Evolutionary conservation across 2,888 invertebrate species (phyloP).

Genomic region (Timandra comae): DNA sequence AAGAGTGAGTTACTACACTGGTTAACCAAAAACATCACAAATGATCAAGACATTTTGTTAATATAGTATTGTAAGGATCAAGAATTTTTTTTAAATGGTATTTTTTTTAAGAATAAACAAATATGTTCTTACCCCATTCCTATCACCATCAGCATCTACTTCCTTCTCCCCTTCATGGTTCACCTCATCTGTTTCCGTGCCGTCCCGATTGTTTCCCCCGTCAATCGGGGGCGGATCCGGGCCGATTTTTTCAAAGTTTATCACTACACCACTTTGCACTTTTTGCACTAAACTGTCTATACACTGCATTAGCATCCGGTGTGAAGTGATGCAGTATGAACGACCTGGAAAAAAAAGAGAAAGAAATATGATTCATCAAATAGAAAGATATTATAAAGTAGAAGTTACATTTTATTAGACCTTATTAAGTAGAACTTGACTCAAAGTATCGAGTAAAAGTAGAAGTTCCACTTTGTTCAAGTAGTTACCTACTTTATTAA

Average conservation of each 20-base stretch:
- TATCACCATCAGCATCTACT: conserved; percentile 62
- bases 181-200: conserved; percentile 65
- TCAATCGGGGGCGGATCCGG: conserved; percentile 87
- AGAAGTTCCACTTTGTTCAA: too few species aligned
- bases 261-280: conserved; percentile 97
- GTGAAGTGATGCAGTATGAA: conserved; percentile 96
- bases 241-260: conserved; percentile 97
- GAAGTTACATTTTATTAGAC: too few species aligned
- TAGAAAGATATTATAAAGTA: background rate
- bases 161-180: conserved; percentile 61
- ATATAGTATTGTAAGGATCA: too few species aligned
- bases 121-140: conserved; percentile 67
- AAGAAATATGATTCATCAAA: conserved; percentile 1
- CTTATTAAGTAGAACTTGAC: too few species aligned
- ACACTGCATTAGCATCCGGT: conserved; percentile 96
- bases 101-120: too few species aligned
- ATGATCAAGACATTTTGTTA: too few species aligned
- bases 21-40: too few species aligned
- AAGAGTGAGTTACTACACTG: too few species aligned
- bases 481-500: too few species aligned
- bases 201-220: conserved; percentile 64
- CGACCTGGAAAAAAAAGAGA: conserved; percentile 79
- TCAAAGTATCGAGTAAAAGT: too few species aligned
- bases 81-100: too few species aligned
- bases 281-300: conserved; percentile 98